Conservation (phyloP, 2,113 vertebrate species). For the Zapus hudsonius region DNA sequence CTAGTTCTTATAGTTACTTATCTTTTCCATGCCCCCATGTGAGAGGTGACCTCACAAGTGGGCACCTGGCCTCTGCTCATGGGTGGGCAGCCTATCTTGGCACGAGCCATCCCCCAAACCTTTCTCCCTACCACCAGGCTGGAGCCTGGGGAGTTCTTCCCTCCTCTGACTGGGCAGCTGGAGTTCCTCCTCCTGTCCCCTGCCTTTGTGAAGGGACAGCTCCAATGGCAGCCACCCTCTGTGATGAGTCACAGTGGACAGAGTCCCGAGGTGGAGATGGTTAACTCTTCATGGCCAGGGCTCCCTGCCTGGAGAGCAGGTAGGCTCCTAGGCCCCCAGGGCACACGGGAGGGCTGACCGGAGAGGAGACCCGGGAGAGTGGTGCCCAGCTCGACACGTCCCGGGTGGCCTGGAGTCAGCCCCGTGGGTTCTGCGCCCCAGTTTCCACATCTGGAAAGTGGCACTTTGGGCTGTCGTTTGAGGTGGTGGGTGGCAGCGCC, state of each 20-base stretch:
- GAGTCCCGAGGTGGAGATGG: constrained; percentile 37
- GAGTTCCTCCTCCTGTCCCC: constrained; percentile 59
- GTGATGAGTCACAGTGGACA: constrained; percentile 76
- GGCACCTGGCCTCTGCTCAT: constrained; percentile 36
- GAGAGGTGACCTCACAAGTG: not conserved
- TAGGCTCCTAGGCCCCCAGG: too few relatives aligned
- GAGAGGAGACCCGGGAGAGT: not conserved
- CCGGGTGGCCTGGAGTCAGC: not conserved
- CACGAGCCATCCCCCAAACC: not conserved
- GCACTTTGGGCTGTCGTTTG: not conserved
- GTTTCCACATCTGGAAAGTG: constrained; percentile 25
- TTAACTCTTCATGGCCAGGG: constrained; percentile 68
- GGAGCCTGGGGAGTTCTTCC: too few relatives aligned
- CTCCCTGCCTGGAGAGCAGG: constrained; percentile 17
- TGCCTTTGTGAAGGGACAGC: constrained; percentile 60
- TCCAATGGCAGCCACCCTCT: constrained; percentile 71
- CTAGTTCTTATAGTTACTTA: not conserved
- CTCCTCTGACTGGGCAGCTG: not conserved
- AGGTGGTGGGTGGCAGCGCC: not conserved
- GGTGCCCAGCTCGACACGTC: too few relatives aligned
- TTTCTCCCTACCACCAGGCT: not conserved
- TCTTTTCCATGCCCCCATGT: not conserved
- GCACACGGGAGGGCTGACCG: too few relatives aligned
- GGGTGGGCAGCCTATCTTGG: not conserved
- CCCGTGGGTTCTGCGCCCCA: not conserved